phyloP scores from a whole-genome alignment of 1,140 invertebrate species.

The Drosophila ercepeae region DNA sequence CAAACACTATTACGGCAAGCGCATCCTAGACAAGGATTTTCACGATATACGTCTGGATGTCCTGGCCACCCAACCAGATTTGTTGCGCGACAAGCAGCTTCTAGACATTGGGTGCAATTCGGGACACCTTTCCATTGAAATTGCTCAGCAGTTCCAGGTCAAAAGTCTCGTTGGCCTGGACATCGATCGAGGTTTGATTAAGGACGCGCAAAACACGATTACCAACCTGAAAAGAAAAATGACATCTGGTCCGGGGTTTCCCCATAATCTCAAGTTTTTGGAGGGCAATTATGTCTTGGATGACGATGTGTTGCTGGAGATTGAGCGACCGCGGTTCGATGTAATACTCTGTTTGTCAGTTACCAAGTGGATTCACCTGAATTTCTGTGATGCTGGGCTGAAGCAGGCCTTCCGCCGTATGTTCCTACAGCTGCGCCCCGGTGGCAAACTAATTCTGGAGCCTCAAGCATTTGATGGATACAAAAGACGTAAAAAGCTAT shows the following conservation, averaged over 20 bases:
- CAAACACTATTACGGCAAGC: conserved; percentile 95
- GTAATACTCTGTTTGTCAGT: conserved; percentile 96
- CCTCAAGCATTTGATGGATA: conserved; percentile 97
- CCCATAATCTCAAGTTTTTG: conserved; percentile 67
- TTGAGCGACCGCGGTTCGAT: conserved; percentile 95
- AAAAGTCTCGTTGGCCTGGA: conserved; percentile 95
- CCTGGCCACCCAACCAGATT: conserved; percentile 89
- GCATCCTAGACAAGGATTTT: conserved; percentile 90
- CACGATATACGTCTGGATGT: conserved; percentile 92
- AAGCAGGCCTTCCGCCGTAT: conserved; percentile 96
- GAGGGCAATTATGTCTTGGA: conserved; percentile 97
- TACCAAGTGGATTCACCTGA: conserved; percentile 99
- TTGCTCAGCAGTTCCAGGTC: conserved; percentile 93
- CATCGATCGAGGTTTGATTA: conserved; percentile 95
- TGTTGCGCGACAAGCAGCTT: conserved; percentile 95
- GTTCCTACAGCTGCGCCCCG: conserved; percentile 93
- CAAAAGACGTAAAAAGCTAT: conserved; percentile 93
- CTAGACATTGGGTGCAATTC: conserved; percentile 99
- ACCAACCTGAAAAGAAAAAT: conserved; percentile 40
- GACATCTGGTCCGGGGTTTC: conserved; percentile 35
- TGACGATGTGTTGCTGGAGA: conserved; percentile 91
- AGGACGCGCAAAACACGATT: conserved; percentile 72
- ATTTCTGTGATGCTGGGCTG: conserved; percentile 97
- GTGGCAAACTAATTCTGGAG: conserved; percentile 96
- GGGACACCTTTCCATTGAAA: conserved; percentile 93